Evolutionary conservation across 2,888 invertebrate species (phyloP).

Genomic region (Macaria notata): DNA sequence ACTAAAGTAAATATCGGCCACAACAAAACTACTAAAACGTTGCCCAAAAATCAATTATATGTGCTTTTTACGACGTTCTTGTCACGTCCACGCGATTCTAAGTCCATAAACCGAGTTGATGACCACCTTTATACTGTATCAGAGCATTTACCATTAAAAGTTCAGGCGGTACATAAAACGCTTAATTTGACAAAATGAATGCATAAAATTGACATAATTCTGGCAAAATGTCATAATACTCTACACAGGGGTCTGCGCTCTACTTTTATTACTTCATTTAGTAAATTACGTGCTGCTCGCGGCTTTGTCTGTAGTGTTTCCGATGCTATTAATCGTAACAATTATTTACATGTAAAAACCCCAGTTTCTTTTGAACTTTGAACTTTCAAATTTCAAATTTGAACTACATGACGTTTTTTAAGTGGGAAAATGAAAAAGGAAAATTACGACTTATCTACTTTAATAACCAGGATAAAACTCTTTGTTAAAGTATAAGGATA

Average conservation of each 20-base stretch:
- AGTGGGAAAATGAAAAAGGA: too few relatives aligned
- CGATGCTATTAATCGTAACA: too few relatives aligned
- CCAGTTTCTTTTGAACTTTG: too few relatives aligned
- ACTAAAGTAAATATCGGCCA: too few relatives aligned
- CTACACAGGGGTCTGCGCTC: slow-evolving; percentile 35
- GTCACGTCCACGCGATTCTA: slow-evolving; percentile 6
- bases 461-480: too few relatives aligned
- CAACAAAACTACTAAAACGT: slow-evolving; percentile 31
- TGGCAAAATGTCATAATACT: slow-evolving; percentile 44
- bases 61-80: slow-evolving; percentile 10
- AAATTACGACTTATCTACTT: too few relatives aligned
- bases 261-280: slow-evolving; percentile 15
- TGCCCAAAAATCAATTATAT: slow-evolving; percentile 26
- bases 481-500: too few relatives aligned
- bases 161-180: slow-evolving; percentile 37
- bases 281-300: background rate
- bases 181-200: slow-evolving; percentile 37
- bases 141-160: slow-evolving; percentile 22
- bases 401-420: too few relatives aligned
- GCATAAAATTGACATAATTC: slow-evolving; percentile 47
- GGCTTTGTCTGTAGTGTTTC: too few relatives aligned
- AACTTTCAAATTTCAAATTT: too few relatives aligned
- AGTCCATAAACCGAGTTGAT: slow-evolving; percentile 5
- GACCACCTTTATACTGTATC: slow-evolving; percentile 9
- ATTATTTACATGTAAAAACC: too few relatives aligned